Evolutionary conservation across 2,888 invertebrate species (phyloP).

Genomic region (Monochamus alternatus): DNA sequence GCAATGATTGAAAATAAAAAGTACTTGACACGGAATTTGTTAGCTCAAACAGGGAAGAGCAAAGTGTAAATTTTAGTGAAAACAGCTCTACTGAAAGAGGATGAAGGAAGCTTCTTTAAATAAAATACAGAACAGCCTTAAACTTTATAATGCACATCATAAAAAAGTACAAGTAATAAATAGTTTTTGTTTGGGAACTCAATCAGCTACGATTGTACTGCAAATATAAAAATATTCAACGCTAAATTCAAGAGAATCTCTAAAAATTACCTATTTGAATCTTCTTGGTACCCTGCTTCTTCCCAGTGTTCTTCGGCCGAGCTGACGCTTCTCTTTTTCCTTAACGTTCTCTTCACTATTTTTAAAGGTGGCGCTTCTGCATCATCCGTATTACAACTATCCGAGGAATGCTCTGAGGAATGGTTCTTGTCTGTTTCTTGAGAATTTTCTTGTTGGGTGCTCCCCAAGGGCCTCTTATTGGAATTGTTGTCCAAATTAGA

Average conservation of each 20-base stretch:
- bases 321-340: slow-evolving; percentile 75
- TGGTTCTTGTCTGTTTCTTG: slow-evolving; percentile 54
- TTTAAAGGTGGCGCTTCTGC: slow-evolving; percentile 39
- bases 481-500: slow-evolving; percentile 22
- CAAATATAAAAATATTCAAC: slow-evolving; percentile 1
- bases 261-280: slow-evolving; percentile 45
- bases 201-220: neutral
- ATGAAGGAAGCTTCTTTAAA: neutral
- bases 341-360: slow-evolving; percentile 65
- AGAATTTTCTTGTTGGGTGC: slow-evolving; percentile 44
- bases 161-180: slow-evolving; percentile 1
- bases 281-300: slow-evolving; percentile 63
- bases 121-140: slow-evolving; percentile 18
- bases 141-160: slow-evolving; percentile 12
- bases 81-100: neutral
- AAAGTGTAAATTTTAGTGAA: no score
- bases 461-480: slow-evolving; percentile 41
- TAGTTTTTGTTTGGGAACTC: neutral
- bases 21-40: no score
- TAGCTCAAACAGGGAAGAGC: no score
- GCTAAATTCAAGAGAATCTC: neutral
- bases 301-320: slow-evolving; percentile 76
- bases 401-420: slow-evolving; percentile 56
- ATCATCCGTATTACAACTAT: slow-evolving; percentile 51
- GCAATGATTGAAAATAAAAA: no score